phyloP scores from a whole-genome alignment of 2,888 invertebrate genomes.

The Asteroscopus sphinx region DNA sequence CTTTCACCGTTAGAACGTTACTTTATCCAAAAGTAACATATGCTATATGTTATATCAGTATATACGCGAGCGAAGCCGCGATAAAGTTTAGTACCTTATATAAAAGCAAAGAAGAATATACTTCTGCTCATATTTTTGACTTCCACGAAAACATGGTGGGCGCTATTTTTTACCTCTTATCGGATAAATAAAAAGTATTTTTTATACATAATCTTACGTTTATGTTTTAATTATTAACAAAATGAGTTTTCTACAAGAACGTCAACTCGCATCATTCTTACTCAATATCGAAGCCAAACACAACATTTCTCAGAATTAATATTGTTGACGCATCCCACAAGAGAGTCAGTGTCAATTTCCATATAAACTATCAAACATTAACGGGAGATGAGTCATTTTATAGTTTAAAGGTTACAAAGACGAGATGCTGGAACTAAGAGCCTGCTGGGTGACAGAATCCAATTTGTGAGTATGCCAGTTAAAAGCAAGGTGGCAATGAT shows the following conservation, averaged over 20 bases:
- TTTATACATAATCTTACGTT: too few species aligned
- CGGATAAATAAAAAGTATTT: too few species aligned
- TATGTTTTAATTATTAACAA: not conserved
- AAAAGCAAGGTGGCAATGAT: conserved; percentile 54
- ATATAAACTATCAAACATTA: conserved; percentile 44
- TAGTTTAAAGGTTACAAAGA: conserved; percentile 62
- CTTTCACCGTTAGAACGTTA: too few species aligned
- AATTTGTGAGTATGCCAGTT: conserved; percentile 70
- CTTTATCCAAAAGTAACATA: too few species aligned
- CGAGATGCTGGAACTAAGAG: conserved; percentile 66
- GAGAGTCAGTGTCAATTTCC: conserved; percentile 31
- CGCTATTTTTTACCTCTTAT: too few species aligned
- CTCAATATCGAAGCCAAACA: conserved; percentile 24
- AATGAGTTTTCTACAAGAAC: not conserved
- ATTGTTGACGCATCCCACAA: conserved; percentile 30
- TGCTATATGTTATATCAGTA: too few species aligned
- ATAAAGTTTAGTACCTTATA: too few species aligned
- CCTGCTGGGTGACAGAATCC: conserved; percentile 73
- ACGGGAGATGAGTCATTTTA: conserved; percentile 49
- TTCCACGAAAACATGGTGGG: too few species aligned
- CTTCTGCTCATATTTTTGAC: too few species aligned
- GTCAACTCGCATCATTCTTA: conserved; percentile 18
- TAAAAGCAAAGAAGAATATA: too few species aligned
- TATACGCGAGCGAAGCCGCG: too few species aligned
- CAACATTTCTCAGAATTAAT: conserved; percentile 5